Base-by-base conservation (phyloP, 2,113 vertebrate genomes). In the Centropus unirufus region DNA sequence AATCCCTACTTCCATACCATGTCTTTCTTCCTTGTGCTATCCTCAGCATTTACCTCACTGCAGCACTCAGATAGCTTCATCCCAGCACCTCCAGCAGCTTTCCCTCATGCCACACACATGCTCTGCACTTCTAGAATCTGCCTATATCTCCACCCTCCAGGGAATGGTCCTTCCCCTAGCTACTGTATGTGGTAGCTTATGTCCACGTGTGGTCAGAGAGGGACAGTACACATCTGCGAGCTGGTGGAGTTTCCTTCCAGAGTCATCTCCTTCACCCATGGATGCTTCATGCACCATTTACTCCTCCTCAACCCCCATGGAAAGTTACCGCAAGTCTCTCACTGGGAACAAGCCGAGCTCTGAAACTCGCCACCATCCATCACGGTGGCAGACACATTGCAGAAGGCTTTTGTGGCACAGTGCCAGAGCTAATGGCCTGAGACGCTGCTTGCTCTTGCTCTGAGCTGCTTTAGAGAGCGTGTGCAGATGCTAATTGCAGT, bases 361-460 rank as follows among this genome's bases (percentile, higher is more conserved):
- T 80, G 75, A 89, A 72, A 67, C 12, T 63, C 93, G 66, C 89
- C 77, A 77, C 68, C 95, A 96, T 97, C 95, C 92, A 97, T 97
- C 96, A 95, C 3, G 0, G 91, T 72, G 90, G 85, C 92, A 93
- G 91, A 73, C 81, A 66, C 1, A 0, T 63, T 18, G 55, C 11
- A 19, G 79, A 92, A 84, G 89, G 83, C 61, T 83, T 93, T 47
- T 27, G 22, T 96, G 96, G 93, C 96, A 73, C 7, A 1, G 75
- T 5, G 88, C 94, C 95, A 92, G 87, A 87, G 83, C 89, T 98
- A 97, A 97, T 97, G 95, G 94, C 66, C 94, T 66, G 75, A 95
- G 68, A 94, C 80, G 12, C 27, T 1, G 6, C 59, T 90, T 0
- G 1, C 40, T 76, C 55, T 59, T 5, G 0, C 77, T 90, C 87